phyloP scores from a whole-genome alignment of 1,140 invertebrate genomes.

The Brachionus manjavacas region DNA sequence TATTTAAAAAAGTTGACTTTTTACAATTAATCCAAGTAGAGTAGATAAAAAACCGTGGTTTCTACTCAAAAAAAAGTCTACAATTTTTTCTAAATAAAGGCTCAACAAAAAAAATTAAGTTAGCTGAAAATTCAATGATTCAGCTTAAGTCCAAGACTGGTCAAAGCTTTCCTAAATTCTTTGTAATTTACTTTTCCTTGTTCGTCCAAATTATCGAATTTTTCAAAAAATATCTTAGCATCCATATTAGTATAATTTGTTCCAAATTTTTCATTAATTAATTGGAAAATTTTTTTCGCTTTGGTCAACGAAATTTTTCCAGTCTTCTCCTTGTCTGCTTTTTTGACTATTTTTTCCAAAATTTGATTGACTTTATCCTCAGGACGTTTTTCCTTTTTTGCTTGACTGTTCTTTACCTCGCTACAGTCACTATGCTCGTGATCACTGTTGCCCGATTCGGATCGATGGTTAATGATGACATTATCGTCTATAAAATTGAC shows the following conservation, averaged over 20 bases:
- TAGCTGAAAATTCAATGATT: not conserved
- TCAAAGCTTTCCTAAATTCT: not conserved
- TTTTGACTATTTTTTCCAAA: conserved; percentile 35
- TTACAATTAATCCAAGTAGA: not conserved
- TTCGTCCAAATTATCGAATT: conserved; percentile 13
- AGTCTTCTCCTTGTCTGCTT: conserved; percentile 28
- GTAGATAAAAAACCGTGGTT: not conserved
- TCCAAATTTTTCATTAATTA: conserved; percentile 34
- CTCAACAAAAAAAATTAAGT: not conserved
- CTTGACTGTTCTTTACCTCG: not conserved
- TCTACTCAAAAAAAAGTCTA: not conserved
- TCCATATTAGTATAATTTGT: conserved; percentile 25
- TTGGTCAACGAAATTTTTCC: conserved; percentile 33
- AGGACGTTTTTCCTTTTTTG: not conserved
- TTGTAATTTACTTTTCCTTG: not conserved
- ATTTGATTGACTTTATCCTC: conserved; percentile 13
- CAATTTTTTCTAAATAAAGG: not conserved
- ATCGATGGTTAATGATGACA: not conserved
- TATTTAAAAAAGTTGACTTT: too few relatives aligned
- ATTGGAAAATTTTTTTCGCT: conserved; percentile 18
- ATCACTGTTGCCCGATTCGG: not conserved
- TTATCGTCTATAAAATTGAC: conserved; percentile 17
- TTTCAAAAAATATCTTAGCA: conserved; percentile 30
- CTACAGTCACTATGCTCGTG: not conserved
- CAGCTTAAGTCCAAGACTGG: not conserved